phyloP scores from a whole-genome alignment of 2,113 vertebrate genomes.

The Macquaria australasica region DNA sequence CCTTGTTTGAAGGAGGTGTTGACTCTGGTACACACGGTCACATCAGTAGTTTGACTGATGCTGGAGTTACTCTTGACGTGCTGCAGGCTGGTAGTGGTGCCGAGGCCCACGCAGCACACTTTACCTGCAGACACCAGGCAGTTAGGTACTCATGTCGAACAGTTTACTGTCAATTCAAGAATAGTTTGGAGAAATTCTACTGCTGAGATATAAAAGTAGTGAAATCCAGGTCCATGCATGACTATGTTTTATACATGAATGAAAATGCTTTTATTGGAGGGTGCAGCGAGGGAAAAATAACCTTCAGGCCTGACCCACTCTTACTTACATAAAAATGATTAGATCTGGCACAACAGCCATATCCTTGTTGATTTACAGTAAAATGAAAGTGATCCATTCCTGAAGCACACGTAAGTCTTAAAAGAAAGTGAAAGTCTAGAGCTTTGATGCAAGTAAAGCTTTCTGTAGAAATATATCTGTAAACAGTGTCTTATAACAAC shows the following conservation, averaged over 20 bases:
- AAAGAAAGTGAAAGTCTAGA: slow-evolving; percentile 10
- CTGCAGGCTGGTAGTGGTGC: slow-evolving; percentile 79
- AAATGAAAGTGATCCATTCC: slow-evolving; percentile 2
- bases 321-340: background rate
- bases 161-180: background rate
- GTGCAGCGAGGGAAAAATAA: background rate
- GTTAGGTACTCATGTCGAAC: background rate
- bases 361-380: background rate
- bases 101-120: slow-evolving; percentile 62
- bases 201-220: background rate
- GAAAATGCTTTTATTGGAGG: background rate
- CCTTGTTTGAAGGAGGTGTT: slow-evolving; percentile 74
- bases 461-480: background rate
- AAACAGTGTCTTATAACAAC: background rate
- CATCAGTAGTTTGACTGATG: slow-evolving; percentile 74
- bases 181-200: background rate
- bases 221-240: too few species aligned
- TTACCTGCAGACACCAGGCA: slow-evolving; percentile 60
- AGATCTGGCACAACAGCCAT: background rate
- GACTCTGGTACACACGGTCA: slow-evolving; percentile 73
- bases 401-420: background rate
- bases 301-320: background rate
- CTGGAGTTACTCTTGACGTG: slow-evolving; percentile 75
- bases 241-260: background rate
- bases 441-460: background rate